Base-by-base conservation (phyloP, 2,888 invertebrate species). In the Ormyrus labotus region DNA sequence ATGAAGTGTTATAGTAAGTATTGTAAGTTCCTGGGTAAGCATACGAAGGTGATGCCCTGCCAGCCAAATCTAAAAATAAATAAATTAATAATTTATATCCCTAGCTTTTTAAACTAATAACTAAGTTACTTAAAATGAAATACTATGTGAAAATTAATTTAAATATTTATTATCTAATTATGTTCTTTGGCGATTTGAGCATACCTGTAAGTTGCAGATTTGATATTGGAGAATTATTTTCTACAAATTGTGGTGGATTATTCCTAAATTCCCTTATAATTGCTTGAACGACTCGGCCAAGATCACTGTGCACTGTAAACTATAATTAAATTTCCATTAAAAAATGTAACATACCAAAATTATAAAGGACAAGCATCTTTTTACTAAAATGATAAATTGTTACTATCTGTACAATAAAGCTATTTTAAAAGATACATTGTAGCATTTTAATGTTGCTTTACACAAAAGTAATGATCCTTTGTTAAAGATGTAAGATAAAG, bases 201-300 rank as follows among this genome's bases (percentile, higher is more conserved):
- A 34, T 87, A 90, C 91, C 91, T 88, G 85, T 85, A 50, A 88
- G 88, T 73, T 86, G 80, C 51, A 87, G 83, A 71, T 84, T 84
- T 57, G 88, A 84, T 55, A 87, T 85, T 58, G 86, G 83, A 34
- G 88, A 87, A 81, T 84, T 86, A 80, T 91, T 90, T 75, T 89
- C 90, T 76, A 91, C 78, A 80, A 93, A 86, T 65, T 92, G 92
- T 73, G 92, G 94, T 82, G 93, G 94, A 87, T 91, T 94, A 86
- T 94, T 93, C 89, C 95, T 95, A 85, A 95, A 95, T 90, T 96
- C 96, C 75, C 96, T 92, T 82, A 95, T 95, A 68, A 96, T 94
- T 34, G 95, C 96, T 89, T 96, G 96, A 0, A 96, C 96, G 4
- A 96, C 94, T 78, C 96, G 93, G 0, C 96, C 96, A 83, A 96